phyloP scores from a whole-genome alignment of 1,140 invertebrate species.

The Drosophila trapezifrons region DNA sequence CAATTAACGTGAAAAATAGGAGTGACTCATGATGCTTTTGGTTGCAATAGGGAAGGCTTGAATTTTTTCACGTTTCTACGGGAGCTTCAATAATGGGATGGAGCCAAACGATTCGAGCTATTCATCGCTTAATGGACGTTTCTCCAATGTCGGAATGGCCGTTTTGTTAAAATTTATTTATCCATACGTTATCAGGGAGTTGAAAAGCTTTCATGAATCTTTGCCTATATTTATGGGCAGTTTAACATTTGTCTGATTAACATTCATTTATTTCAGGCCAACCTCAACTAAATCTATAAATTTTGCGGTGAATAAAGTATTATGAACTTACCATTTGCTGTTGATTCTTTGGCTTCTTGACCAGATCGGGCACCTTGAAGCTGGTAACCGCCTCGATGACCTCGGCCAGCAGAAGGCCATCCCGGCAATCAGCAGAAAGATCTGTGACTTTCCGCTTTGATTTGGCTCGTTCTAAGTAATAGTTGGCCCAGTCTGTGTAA shows the following conservation, averaged over 20 bases:
- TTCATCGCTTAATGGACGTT: constrained; percentile 20
- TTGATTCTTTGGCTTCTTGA: constrained; percentile 93
- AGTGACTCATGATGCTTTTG: constrained; percentile 64
- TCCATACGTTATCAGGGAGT: background rate
- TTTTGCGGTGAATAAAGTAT: background rate
- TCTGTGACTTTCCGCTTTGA: constrained; percentile 93
- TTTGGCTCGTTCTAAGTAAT: constrained; percentile 96
- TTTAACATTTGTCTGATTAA: background rate
- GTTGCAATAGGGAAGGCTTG: constrained; percentile 52
- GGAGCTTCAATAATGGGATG: constrained; percentile 9
- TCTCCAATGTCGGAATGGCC: background rate
- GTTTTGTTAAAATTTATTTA: constrained; percentile 25
- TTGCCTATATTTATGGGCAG: background rate
- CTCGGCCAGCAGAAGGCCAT: constrained; percentile 95
- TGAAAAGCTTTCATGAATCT: background rate
- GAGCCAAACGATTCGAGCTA: constrained; percentile 24
- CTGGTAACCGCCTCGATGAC: constrained; percentile 97
- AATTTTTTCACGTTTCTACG: constrained; percentile 64
- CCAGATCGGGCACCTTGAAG: constrained; percentile 94
- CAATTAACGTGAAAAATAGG: constrained; percentile 68
- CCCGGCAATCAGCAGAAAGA: constrained; percentile 94
- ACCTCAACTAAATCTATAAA: background rate
- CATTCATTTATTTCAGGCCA: background rate
- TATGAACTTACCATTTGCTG: constrained; percentile 95
- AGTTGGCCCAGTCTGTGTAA: constrained; percentile 99